A percentile compares a stretch with the other conserved stretches of the same genome.
phyloP scores from a whole-genome alignment of 2,797 vertebrate genomes.

The Sebastes itinus region DNA sequence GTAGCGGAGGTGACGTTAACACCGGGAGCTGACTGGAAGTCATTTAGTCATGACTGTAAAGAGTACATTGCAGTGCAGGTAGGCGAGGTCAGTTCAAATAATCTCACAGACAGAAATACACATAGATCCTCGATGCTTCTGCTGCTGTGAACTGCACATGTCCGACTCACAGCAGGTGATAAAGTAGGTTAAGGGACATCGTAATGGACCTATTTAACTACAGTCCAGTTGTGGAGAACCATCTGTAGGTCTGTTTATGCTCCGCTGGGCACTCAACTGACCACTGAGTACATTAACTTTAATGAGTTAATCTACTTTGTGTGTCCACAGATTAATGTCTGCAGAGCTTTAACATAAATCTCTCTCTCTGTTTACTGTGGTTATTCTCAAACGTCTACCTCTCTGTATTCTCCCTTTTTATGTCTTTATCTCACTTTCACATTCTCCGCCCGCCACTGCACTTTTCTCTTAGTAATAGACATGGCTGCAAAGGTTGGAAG shows the following conservation, averaged over 20 bases:
- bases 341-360: conserved; percentile 33
- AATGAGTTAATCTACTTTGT: conserved; percentile 68
- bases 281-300: conserved; percentile 65
- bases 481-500: background rate
- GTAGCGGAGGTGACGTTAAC: conserved; percentile 20
- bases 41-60: background rate
- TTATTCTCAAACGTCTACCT: background rate
- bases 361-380: background rate
- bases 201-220: conserved; percentile 46
- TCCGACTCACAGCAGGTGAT: conserved; percentile 14
- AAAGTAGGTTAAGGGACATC: conserved; percentile 1
- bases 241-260: conserved; percentile 50
- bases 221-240: conserved; percentile 33
- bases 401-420: background rate
- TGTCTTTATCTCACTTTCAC: conserved; percentile 4
- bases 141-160: background rate
- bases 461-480: background rate
- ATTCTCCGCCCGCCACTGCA: background rate
- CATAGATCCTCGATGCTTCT: background rate
- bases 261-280: conserved; percentile 54
- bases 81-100: background rate
- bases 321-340: conserved; percentile 49
- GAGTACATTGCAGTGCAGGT: background rate
- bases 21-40: conserved; percentile 15
- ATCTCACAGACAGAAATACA: background rate